phyloP scores from a whole-genome alignment of 2,797 vertebrate genomes.

The Brachyrhaphis roseni region DNA sequence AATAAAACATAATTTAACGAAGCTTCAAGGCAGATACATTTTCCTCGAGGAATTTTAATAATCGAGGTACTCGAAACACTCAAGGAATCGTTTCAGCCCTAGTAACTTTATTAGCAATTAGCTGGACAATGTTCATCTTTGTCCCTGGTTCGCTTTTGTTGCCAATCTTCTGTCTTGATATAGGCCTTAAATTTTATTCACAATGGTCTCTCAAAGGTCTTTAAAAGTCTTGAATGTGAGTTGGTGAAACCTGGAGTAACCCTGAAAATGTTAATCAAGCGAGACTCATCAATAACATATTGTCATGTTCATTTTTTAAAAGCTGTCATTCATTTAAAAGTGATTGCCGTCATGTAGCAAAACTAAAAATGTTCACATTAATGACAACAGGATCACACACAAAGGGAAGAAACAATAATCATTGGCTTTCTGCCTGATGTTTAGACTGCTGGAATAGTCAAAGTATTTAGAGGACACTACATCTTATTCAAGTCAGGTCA shows the following conservation, averaged over 20 bases:
- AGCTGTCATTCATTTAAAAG: background rate
- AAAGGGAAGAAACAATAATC: background rate
- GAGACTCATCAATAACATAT: background rate
- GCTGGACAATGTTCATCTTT: too few relatives aligned
- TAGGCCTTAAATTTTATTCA: too few relatives aligned
- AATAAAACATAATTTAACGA: too few relatives aligned
- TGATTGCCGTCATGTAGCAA: background rate
- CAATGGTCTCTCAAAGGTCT: background rate
- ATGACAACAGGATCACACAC: background rate
- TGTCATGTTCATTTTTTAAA: background rate
- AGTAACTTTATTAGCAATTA: too few relatives aligned
- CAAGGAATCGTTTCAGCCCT: too few relatives aligned
- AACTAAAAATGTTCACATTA: background rate
- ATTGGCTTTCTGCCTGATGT: background rate
- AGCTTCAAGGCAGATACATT: too few relatives aligned
- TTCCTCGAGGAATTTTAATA: too few relatives aligned
- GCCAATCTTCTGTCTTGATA: too few relatives aligned
- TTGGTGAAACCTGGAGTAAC: background rate
- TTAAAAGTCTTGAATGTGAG: too few relatives aligned
- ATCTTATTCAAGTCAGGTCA: background rate
- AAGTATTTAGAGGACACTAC: background rate
- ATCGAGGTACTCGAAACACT: too few relatives aligned
- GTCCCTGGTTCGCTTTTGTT: too few relatives aligned
- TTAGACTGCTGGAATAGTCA: background rate
- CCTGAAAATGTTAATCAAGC: background rate